These are phyloP conservation scores for Oryzias dopingdopingensis DNA, from an alignment of 2,797 vertebrate species.

Conservation along the genomic window DNA sequence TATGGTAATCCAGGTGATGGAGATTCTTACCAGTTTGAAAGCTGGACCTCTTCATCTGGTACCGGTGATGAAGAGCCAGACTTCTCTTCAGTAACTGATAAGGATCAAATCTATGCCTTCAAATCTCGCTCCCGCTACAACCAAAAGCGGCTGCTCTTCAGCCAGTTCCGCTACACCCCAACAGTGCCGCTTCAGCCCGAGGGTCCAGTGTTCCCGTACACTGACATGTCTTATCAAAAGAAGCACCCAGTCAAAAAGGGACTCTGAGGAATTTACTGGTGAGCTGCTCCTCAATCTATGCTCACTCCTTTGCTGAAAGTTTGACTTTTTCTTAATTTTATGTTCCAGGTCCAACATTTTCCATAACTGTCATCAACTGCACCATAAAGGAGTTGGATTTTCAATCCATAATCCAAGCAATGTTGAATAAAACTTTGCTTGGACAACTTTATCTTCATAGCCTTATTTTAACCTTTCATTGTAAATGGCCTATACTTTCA, in stretches of 20 bases:
- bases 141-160: neutral
- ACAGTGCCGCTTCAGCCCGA: neutral
- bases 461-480: no score
- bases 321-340: no score
- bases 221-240: neutral
- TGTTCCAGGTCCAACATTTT: no score
- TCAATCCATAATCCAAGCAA: no score
- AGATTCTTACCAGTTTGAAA: neutral
- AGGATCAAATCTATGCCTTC: slow-evolving; percentile 1
- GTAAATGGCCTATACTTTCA: no score
- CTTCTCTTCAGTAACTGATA: neutral
- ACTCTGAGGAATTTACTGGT: neutral
- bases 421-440: no score
- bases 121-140: neutral
- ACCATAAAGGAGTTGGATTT: no score
- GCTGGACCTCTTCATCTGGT: neutral
- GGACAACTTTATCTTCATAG: no score
- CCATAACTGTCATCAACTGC: no score
- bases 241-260: neutral
- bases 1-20: neutral
- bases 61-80: neutral
- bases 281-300: neutral
- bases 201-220: neutral
- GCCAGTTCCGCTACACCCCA: neutral
- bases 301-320: no score